Percentiles rank a stretch among this genome's conserved stretches.
Conservation (phyloP, 2,113 vertebrate species). For the Solea solea region DNA sequence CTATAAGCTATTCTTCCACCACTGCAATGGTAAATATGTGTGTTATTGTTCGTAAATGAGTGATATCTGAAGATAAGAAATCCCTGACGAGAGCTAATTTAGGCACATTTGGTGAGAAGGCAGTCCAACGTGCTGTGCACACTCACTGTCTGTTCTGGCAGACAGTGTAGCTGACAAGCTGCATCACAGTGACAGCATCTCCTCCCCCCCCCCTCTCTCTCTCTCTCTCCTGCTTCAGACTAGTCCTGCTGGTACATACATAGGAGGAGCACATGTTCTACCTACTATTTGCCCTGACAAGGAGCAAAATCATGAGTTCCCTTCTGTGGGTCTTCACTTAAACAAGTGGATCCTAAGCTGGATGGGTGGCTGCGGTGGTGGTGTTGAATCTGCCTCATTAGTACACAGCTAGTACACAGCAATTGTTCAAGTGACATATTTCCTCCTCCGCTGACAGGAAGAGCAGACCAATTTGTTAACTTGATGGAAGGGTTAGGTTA, state of each 20-base stretch:
- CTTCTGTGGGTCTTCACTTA: slow-evolving; percentile 55
- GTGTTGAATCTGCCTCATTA: slow-evolving; percentile 75
- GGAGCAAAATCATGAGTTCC: slow-evolving; percentile 73
- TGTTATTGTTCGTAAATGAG: neutral
- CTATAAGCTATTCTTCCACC: neutral
- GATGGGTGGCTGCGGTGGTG: neutral
- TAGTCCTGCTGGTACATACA: slow-evolving; percentile 54
- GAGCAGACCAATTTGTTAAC: slow-evolving; percentile 44
- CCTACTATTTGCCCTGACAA: slow-evolving; percentile 66
- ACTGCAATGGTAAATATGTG: neutral
- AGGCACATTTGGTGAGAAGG: slow-evolving; percentile 31
- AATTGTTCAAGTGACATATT: slow-evolving; percentile 81
- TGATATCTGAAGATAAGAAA: slow-evolving; percentile 10
- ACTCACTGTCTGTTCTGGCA: slow-evolving; percentile 39
- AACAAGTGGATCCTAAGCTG: slow-evolving; percentile 32
- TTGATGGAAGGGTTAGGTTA: too few relatives aligned
- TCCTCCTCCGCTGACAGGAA: slow-evolving; percentile 74
- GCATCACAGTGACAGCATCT: slow-evolving; percentile 62
- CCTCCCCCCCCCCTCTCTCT: slow-evolving; percentile 42
- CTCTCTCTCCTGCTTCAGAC: slow-evolving; percentile 20
- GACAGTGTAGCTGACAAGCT: slow-evolving; percentile 54
- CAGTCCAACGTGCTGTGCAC: slow-evolving; percentile 23
- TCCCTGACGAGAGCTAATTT: slow-evolving; percentile 32
- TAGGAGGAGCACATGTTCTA: slow-evolving; percentile 64
- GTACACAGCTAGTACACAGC: slow-evolving; percentile 69